Evolutionary conservation across 2,888 invertebrate species (phyloP).

Genomic region (Apomyelois bistriatella): DNA sequence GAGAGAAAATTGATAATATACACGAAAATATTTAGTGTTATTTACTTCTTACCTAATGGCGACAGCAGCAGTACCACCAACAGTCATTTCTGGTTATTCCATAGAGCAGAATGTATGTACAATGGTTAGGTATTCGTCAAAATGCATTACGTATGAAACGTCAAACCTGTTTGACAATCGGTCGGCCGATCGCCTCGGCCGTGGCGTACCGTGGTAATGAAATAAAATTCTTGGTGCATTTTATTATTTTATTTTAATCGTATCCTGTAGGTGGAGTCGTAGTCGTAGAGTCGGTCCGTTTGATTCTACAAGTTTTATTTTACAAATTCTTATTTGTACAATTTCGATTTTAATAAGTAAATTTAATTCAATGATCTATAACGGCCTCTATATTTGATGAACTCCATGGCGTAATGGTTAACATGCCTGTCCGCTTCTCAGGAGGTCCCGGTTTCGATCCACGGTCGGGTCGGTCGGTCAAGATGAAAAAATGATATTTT

Average conservation of each 20-base stretch:
- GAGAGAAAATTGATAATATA: too few relatives aligned
- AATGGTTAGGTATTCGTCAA: slow-evolving; percentile 1
- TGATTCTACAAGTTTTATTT: neutral
- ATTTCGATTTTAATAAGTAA: neutral
- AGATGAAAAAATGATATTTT: too few relatives aligned
- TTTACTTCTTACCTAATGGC: too few relatives aligned
- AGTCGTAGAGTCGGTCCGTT: neutral
- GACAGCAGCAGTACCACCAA: neutral
- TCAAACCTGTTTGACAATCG: slow-evolving; percentile 17
- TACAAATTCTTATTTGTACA: neutral
- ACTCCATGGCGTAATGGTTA: too few relatives aligned
- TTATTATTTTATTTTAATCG: slow-evolving; percentile 9
- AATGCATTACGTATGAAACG: slow-evolving; percentile 12
- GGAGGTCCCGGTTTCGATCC: too few relatives aligned
- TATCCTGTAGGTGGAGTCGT: neutral
- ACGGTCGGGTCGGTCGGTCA: too few relatives aligned
- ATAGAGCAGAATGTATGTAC: neutral
- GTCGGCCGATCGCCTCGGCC: slow-evolving; percentile 12
- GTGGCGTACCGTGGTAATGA: slow-evolving; percentile 4
- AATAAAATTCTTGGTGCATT: slow-evolving; percentile 4
- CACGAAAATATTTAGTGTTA: too few relatives aligned
- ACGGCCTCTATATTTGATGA: too few relatives aligned
- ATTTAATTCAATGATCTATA: too few relatives aligned
- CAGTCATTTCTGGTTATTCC: neutral
- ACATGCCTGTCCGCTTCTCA: too few relatives aligned